Evolutionary conservation across 2,113 vertebrate genomes (phyloP).

Genomic region (Trachemys scripta): DNA sequence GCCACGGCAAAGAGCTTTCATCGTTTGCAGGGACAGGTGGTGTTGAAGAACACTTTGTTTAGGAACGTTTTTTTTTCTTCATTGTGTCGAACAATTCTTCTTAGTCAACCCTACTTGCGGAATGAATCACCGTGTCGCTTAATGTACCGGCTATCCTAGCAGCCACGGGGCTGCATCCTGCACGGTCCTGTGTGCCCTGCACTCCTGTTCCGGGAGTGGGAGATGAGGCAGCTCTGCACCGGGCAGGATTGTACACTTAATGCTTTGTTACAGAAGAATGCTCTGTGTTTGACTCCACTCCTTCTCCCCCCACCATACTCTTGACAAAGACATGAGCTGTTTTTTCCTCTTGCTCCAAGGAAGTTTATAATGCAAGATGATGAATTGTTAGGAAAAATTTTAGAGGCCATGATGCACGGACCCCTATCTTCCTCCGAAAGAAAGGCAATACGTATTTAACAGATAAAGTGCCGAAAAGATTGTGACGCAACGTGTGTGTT

Average conservation of each 20-base stretch:
- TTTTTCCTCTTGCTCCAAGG: not conserved
- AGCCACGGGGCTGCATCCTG: not conserved
- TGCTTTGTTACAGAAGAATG: rapidly evolving
- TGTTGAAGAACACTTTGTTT: constrained; percentile 64
- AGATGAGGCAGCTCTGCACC: not conserved
- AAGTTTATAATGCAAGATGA: not conserved
- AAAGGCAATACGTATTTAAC: not conserved
- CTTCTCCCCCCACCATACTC: not conserved
- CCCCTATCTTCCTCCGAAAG: not conserved
- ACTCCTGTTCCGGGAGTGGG: rapidly evolving
- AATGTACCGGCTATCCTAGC: not conserved
- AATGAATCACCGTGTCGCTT: constrained; percentile 67
- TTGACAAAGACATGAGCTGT: not conserved
- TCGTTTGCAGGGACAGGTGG: constrained; percentile 53
- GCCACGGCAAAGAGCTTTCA: not conserved
- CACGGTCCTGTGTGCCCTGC: not conserved
- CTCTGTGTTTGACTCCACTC: not conserved
- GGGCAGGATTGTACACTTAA: rapidly evolving
- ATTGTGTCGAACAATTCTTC: constrained; percentile 67
- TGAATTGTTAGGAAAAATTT: not conserved
- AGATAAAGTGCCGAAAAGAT: constrained; percentile 30
- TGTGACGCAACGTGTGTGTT: not conserved
- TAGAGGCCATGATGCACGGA: not conserved
- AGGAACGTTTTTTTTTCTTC: constrained; percentile 54
- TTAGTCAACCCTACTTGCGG: constrained; percentile 68